These are phyloP conservation scores for Apis florea DNA, from an alignment of 1,140 invertebrate genomes.

Conservation along the genomic window DNA sequence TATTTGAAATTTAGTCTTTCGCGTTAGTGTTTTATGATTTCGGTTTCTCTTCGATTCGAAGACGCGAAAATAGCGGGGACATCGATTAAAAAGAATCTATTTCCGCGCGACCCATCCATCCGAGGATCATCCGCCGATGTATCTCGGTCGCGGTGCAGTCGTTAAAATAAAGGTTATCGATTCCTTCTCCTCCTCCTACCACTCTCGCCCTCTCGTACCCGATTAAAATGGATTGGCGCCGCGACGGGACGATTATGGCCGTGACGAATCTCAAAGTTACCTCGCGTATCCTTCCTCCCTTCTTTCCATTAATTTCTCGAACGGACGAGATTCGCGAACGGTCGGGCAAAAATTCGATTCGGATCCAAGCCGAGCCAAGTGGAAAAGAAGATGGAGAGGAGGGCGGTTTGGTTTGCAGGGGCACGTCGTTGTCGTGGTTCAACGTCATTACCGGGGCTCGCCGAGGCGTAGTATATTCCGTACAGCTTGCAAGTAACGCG, in stretches of 20 bases:
- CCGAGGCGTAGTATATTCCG: conserved; percentile 56
- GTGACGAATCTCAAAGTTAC: not conserved
- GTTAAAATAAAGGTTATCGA: conserved; percentile 35
- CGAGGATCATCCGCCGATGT: not conserved
- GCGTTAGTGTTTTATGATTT: not conserved
- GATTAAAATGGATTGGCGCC: not conserved
- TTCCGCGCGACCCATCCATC: not conserved
- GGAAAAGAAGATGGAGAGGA: not conserved
- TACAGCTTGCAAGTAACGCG: conserved; percentile 49
- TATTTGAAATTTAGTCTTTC: conserved; percentile 3
- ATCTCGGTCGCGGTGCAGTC: not conserved
- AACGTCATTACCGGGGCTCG: conserved; percentile 56
- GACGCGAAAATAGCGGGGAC: not conserved
- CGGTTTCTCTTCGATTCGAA: not conserved
- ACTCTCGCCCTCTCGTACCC: not conserved
- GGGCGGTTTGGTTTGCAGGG: not conserved
- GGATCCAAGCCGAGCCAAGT: conserved; percentile 15
- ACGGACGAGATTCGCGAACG: not conserved
- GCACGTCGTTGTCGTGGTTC: conserved; percentile 46
- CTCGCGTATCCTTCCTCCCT: too few relatives aligned
- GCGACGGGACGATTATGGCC: not conserved
- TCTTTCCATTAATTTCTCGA: not conserved
- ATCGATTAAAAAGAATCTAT: conserved; percentile 21
- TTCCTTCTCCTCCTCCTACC: not conserved
- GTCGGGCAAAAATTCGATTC: conserved; percentile 1